Evolutionary conservation across 2,888 invertebrate genomes (phyloP).

Genomic region (Eugnorisma glareosa): DNA sequence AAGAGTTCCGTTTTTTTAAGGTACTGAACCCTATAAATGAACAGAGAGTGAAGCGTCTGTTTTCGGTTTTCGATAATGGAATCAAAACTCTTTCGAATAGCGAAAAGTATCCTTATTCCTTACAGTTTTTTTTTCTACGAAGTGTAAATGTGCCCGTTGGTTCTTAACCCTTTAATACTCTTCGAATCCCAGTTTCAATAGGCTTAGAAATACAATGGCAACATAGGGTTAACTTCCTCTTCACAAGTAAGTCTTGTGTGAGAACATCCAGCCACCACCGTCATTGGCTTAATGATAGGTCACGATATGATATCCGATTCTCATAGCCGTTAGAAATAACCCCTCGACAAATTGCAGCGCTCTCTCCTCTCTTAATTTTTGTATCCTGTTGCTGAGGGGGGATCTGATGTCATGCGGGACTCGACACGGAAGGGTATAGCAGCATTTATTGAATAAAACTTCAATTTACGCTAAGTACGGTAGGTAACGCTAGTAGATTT

Average conservation of each 20-base stretch:
- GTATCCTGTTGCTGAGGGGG: constrained; percentile 68
- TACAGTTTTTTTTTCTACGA: too few species aligned
- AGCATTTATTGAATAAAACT: not conserved
- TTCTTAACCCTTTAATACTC: too few species aligned
- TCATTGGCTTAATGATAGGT: constrained; percentile 16
- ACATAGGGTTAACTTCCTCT: not conserved
- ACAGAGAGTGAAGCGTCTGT: too few species aligned
- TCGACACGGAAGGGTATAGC: constrained; percentile 38
- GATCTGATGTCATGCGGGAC: constrained; percentile 58
- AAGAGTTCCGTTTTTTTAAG: too few species aligned
- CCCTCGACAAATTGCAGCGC: constrained; percentile 58
- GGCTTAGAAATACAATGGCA: not conserved
- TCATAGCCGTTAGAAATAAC: constrained; percentile 58
- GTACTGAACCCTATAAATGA: too few species aligned
- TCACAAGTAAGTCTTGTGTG: constrained; percentile 21
- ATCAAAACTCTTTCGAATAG: too few species aligned
- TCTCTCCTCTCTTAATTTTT: constrained; percentile 61
- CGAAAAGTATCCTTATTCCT: too few species aligned
- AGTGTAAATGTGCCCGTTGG: too few species aligned
- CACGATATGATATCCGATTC: constrained; percentile 64
- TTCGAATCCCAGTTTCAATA: too few species aligned
- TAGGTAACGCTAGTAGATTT: not conserved
- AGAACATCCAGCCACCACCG: constrained; percentile 23
- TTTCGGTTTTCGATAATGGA: too few species aligned
- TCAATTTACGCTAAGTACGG: constrained; percentile 9